Evolutionary conservation across 2,113 vertebrate genomes (phyloP).

Genomic region (Porphyrio hochstetteri): DNA sequence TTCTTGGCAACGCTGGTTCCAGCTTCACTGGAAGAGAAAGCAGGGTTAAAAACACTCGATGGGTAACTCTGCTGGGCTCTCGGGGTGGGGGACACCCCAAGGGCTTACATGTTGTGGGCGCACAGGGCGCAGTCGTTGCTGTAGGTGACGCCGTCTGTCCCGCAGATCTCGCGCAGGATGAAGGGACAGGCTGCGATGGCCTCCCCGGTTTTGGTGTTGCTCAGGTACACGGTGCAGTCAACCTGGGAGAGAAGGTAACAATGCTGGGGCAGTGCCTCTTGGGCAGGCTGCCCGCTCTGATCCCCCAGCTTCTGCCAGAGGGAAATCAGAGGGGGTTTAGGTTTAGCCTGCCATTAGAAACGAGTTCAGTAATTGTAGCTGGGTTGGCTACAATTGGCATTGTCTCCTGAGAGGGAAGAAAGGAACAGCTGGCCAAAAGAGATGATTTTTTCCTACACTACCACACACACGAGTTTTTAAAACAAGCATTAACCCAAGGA

Average conservation of each 20-base stretch:
- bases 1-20: conserved; percentile 33
- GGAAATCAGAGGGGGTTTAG: not conserved
- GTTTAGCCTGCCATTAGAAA: not conserved
- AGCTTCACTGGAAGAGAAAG: not conserved
- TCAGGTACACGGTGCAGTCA: not conserved
- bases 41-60: not conserved
- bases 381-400: not conserved
- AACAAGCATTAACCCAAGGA: not conserved
- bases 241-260: not conserved
- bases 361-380: not conserved
- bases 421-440: not conserved
- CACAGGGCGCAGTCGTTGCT: conserved; percentile 38
- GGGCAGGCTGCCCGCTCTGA: not conserved
- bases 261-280: not conserved
- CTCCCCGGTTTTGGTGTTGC: fast-evolving
- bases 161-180: conserved; percentile 30
- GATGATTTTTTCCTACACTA: not conserved
- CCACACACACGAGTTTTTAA: not conserved
- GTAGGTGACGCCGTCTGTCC: conserved; percentile 3
- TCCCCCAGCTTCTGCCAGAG: not conserved
- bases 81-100: not conserved
- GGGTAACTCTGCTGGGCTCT: fast-evolving
- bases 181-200: not conserved
- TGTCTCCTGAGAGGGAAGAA: not conserved
- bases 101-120: conserved; percentile 51